Evolutionary conservation across 1,140 invertebrate species (phyloP).

Genomic region (Bombus waltoni): DNA sequence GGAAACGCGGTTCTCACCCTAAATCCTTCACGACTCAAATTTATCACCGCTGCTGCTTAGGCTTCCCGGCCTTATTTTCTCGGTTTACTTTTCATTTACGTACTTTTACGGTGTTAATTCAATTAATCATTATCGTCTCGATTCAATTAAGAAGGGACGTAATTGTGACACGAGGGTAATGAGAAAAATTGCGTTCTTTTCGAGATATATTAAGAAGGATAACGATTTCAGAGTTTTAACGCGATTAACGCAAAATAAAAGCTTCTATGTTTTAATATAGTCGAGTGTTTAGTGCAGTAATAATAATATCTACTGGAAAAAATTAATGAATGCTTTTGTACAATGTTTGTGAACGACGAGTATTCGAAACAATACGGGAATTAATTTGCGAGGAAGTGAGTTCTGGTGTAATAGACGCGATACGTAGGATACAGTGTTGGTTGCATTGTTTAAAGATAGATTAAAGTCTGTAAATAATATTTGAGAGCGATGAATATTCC

Average conservation of each 20-base stretch:
- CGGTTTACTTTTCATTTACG: background rate
- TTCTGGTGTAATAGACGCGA: too few species aligned
- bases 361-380: too few species aligned
- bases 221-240: background rate
- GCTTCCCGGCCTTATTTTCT: background rate
- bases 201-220: too few species aligned
- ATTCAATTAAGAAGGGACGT: background rate
- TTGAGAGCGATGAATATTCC: too few species aligned
- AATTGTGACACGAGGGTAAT: too few species aligned
- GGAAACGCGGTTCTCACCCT: constrained; percentile 34
- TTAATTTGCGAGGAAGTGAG: too few species aligned
- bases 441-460: too few species aligned
- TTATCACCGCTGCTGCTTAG: constrained; percentile 30
- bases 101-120: background rate
- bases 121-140: background rate
- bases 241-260: background rate
- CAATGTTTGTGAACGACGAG: too few species aligned
- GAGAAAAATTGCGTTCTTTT: background rate
- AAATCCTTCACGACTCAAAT: constrained; percentile 40
- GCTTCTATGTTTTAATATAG: background rate
- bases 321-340: too few species aligned
- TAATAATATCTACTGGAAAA: too few species aligned
- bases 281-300: accelerated
- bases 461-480: too few species aligned
- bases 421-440: too few species aligned